Conservation (phyloP, 2,888 invertebrate genomes). For the Pseudoips prasinana region DNA sequence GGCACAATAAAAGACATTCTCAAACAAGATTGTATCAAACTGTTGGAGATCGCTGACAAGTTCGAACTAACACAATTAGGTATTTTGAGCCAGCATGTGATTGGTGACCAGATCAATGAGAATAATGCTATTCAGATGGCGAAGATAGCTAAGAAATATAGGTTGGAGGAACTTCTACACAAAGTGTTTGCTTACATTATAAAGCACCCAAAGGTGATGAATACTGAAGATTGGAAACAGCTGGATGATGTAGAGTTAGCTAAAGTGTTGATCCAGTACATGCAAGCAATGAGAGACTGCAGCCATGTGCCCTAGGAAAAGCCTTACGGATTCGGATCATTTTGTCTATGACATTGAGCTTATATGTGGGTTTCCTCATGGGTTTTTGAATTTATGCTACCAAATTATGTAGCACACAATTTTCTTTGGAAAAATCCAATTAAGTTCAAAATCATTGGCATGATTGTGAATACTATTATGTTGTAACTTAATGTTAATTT, state of each 20-base stretch:
- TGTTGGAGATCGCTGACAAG: slow-evolving; percentile 52
- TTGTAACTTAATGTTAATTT: no score
- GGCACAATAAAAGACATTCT: slow-evolving; percentile 52
- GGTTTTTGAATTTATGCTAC: no score
- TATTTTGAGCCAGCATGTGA: slow-evolving; percentile 42
- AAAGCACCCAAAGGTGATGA: slow-evolving; percentile 50
- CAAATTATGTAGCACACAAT: no score
- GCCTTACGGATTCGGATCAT: no score
- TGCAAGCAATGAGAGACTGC: slow-evolving; percentile 22
- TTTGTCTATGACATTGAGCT: no score
- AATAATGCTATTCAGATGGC: slow-evolving; percentile 61
- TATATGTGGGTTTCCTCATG: no score
- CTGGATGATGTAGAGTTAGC: slow-evolving; percentile 57
- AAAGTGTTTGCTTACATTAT: slow-evolving; percentile 56
- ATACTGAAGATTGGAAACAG: slow-evolving; percentile 54
- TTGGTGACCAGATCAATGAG: slow-evolving; percentile 48
- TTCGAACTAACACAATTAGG: slow-evolving; percentile 50
- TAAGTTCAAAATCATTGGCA: no score
- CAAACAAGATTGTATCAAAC: slow-evolving; percentile 46
- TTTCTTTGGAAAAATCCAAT: no score
- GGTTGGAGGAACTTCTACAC: slow-evolving; percentile 43
- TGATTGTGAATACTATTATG: no score
- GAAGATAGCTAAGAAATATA: slow-evolving; percentile 54
- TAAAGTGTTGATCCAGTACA: slow-evolving; percentile 51
- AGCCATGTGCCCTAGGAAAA: no score